Conservation (phyloP, 1,140 invertebrate species). For the Bilobella aurantiaca region DNA sequence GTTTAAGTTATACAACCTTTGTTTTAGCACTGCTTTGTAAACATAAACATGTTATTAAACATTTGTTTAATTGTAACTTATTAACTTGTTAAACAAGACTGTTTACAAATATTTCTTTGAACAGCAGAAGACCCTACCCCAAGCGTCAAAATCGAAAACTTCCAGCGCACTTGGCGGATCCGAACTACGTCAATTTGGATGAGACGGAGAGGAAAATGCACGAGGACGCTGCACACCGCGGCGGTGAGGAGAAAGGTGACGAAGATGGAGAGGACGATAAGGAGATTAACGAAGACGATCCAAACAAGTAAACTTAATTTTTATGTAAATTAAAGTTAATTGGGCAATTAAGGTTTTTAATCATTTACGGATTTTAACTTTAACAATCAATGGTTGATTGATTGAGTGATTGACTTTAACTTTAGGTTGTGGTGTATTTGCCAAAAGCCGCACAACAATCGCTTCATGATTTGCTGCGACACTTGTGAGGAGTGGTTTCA, state of each 20-base stretch:
- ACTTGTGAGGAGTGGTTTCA: slow-evolving; percentile 95
- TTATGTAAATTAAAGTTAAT: too few relatives aligned
- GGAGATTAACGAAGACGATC: slow-evolving; percentile 74
- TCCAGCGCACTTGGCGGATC: slow-evolving; percentile 48
- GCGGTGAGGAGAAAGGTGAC: slow-evolving; percentile 41
- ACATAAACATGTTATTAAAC: too few relatives aligned
- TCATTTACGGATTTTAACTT: too few relatives aligned
- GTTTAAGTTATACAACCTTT: too few relatives aligned
- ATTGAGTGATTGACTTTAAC: too few relatives aligned
- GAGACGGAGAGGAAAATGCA: slow-evolving; percentile 13
- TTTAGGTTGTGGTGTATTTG: slow-evolving; percentile 84
- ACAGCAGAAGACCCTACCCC: slow-evolving; percentile 40
- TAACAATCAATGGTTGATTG: too few relatives aligned
- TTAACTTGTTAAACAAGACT: too few relatives aligned
- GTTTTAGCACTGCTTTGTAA: too few relatives aligned
- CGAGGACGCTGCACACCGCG: neutral
- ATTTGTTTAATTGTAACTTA: too few relatives aligned
- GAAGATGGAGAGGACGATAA: slow-evolving; percentile 28
- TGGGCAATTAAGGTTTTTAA: too few relatives aligned
- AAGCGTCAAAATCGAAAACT: slow-evolving; percentile 59
- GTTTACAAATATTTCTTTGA: neutral
- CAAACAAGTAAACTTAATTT: slow-evolving; percentile 47
- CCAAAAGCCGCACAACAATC: slow-evolving; percentile 84
- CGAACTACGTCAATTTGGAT: slow-evolving; percentile 40
- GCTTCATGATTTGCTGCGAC: slow-evolving; percentile 97